Percentiles rank a stretch among this genome's conserved stretches.
Conservation (phyloP, 2,113 vertebrate genomes). For the Orientallactaga bullata region DNA sequence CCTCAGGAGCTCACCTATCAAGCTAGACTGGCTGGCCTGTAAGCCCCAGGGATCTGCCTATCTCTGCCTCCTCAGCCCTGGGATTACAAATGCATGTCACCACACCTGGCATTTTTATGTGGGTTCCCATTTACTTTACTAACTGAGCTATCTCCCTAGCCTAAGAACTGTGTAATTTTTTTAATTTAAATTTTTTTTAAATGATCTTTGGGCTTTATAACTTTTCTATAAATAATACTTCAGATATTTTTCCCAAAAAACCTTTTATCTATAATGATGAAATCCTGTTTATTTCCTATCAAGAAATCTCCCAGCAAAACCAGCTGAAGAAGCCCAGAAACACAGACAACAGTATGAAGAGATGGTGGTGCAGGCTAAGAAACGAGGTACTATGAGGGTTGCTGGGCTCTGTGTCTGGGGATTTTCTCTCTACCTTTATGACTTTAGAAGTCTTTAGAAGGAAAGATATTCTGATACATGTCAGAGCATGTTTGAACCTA, state of each 20-base stretch:
- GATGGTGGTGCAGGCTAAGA: conserved; percentile 97
- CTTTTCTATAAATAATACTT: conserved; percentile 18
- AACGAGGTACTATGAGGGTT: conserved; percentile 87
- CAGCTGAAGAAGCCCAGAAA: conserved; percentile 96
- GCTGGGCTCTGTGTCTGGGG: rapidly evolving
- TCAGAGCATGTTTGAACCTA: neutral
- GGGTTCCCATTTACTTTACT: no score
- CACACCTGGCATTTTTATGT: no score
- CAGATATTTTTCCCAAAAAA: neutral
- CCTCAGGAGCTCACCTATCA: no score
- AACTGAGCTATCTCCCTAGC: no score
- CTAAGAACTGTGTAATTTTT: neutral
- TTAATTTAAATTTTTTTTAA: neutral
- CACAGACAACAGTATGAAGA: conserved; percentile 97
- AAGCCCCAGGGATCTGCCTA: no score
- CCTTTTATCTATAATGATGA: neutral
- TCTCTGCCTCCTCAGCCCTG: no score
- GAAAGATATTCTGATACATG: neutral
- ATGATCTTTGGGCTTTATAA: neutral
- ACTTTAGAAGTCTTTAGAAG: neutral
- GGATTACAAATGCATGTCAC: no score
- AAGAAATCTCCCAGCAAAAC: conserved; percentile 98
- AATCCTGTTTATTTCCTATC: conserved; percentile 60
- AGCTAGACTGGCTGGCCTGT: no score
- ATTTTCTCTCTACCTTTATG: neutral